phyloP scores from a whole-genome alignment of 2,113 vertebrate genomes.

The Lepisosteus oculatus region DNA sequence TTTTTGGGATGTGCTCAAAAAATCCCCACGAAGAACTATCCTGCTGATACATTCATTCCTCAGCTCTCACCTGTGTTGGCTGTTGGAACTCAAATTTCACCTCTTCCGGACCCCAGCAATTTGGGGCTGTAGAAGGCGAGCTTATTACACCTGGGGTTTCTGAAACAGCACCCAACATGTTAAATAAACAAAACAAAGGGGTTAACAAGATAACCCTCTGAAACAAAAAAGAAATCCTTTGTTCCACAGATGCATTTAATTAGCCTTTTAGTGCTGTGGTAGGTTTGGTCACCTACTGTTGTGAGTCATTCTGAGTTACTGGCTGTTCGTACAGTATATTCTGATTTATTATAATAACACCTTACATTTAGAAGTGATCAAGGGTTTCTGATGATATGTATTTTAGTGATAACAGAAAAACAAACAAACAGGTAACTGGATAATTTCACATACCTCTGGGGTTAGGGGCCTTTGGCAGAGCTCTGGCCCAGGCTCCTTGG shows the following conservation, averaged over 20 bases:
- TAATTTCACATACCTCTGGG: slow-evolving; percentile 56
- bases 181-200: background rate
- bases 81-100: slow-evolving; percentile 72
- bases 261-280: background rate
- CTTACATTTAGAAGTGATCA: too few species aligned
- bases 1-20: too few species aligned
- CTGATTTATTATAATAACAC: too few species aligned
- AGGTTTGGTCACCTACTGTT: background rate
- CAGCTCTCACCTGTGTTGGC: slow-evolving; percentile 51
- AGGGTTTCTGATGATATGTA: too few species aligned
- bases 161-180: background rate
- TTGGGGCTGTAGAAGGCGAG: slow-evolving; percentile 16
- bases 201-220: background rate
- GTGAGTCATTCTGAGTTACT: slow-evolving; percentile 3
- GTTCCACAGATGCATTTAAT: background rate
- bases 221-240: background rate
- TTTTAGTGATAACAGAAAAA: background rate
- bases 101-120: slow-evolving; percentile 58
- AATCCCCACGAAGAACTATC: too few species aligned
- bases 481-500: slow-evolving; percentile 87
- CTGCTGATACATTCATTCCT: too few species aligned
- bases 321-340: background rate
- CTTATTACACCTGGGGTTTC: slow-evolving; percentile 7
- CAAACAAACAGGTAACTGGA: slow-evolving; percentile 5
- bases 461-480: slow-evolving; percentile 35